Evolutionary conservation across 2,888 invertebrate genomes (phyloP).

Genomic region (Acrocyrtus sp.): DNA sequence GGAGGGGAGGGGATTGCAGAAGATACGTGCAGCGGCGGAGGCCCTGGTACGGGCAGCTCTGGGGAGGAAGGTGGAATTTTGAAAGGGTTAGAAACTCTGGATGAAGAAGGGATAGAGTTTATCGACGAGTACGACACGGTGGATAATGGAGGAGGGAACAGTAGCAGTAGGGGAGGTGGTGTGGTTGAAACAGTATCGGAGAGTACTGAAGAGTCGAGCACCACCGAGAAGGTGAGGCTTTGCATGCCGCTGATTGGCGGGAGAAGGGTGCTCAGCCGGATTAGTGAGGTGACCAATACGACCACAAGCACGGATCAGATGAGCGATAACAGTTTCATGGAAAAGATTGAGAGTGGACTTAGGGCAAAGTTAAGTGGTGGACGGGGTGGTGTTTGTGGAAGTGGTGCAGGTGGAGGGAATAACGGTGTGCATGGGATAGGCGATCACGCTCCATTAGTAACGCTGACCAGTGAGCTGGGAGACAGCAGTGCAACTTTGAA

Average conservation of each 20-base stretch:
- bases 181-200: constrained; percentile 52
- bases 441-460: constrained; percentile 55
- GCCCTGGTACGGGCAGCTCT: neutral
- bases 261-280: constrained; percentile 49
- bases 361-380: constrained; percentile 43
- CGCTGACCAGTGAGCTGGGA: constrained; percentile 59
- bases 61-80: constrained; percentile 28
- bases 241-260: constrained; percentile 40
- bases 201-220: constrained; percentile 37
- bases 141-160: constrained; percentile 27
- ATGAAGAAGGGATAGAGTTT: constrained; percentile 19
- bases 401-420: neutral
- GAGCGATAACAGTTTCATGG: constrained; percentile 51
- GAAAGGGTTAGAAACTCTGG: constrained; percentile 15
- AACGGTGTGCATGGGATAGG: constrained; percentile 20
- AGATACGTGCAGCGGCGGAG: neutral
- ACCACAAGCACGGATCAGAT: constrained; percentile 34
- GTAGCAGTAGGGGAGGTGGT: too few relatives aligned
- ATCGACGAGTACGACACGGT: constrained; percentile 44
- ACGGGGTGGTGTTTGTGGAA: neutral
- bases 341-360: constrained; percentile 57
- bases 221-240: constrained; percentile 36
- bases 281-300: constrained; percentile 56
- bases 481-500: constrained; percentile 60
- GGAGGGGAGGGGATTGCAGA: too few relatives aligned